Evolutionary conservation across 2,888 invertebrate species (phyloP), one percentile per base, ranked within the genome.

Genomic region (Blastobasis adustella): DNA sequence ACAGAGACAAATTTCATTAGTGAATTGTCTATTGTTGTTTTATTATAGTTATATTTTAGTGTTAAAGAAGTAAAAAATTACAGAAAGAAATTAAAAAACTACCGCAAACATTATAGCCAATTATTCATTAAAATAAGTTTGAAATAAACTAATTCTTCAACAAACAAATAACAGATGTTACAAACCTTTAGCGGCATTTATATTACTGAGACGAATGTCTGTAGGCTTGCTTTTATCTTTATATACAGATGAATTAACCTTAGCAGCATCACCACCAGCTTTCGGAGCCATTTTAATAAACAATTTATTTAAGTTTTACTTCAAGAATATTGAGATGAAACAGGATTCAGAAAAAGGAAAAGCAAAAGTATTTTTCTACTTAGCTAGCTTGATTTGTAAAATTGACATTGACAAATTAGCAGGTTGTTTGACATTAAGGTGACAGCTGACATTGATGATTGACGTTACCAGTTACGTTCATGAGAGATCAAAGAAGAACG

Each of bases 161-260:
- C 10, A 39, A 55, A 51, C 48, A 55, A 61, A 50, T 54, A 49
- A 51, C 76, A 76, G 74, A 69, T 73, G 75, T 71, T 66, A 58
- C 49, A 53, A 91, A 98, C 98, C 97, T 94, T 98, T 99, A 51
- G 98, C 99, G 71, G 99, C 99, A 84, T 94, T 94, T 69, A 99
- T 98, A 80, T 99, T 99, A 79, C 98, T 98, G 62, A 91, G 90
- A 52, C 98, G 93, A 72, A 99, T 97, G 90, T 98, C 97, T 45
- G 93, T 90, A 46, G 99, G 98, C 89, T 99, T 99, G 71, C 93
- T 94, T 90, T 96, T 96, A 85, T 96, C 96, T 85, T 95, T 96
- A 73, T 95, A 96, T 50, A 95, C 94, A 49, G 77, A 67, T 23
- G 86, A 82, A 83, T 82, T 86, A 71, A 77, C 79, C 68, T 79